Evolutionary conservation across 2,888 invertebrate genomes (phyloP).

Genomic region (Diarsia rubi): DNA sequence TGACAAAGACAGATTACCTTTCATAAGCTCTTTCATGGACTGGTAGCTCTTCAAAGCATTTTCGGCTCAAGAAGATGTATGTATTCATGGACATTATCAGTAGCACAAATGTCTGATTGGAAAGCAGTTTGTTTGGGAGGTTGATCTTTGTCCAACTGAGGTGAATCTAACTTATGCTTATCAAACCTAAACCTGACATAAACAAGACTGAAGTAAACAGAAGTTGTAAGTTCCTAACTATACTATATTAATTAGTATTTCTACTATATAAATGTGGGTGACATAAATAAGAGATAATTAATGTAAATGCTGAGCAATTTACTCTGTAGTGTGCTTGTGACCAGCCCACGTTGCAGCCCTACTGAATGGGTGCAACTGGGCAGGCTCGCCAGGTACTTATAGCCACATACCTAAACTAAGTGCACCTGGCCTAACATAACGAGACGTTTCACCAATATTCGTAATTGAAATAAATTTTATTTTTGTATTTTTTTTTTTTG

Average conservation of each 20-base stretch:
- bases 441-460: not conserved
- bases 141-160: not conserved
- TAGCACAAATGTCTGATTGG: too few relatives aligned
- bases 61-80: not conserved
- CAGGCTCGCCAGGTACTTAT: not conserved
- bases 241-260: not conserved
- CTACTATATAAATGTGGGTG: too few relatives aligned
- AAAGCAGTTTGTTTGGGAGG: not conserved
- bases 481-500: not conserved
- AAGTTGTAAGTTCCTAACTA: too few relatives aligned
- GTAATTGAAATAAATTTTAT: not conserved
- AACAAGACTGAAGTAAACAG: too few relatives aligned
- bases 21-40: not conserved
- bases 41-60: not conserved
- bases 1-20: not conserved
- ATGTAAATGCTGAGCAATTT: not conserved
- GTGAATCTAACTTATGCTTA: not conserved
- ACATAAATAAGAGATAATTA: not conserved
- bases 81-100: too few relatives aligned
- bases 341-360: not conserved
- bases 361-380: not conserved
- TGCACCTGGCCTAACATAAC: not conserved
- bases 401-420: not conserved
- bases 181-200: too few relatives aligned
- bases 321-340: not conserved